Evolutionary conservation across 2,113 vertebrate species (phyloP).

Genomic region (Rhodinocichla rosea): DNA sequence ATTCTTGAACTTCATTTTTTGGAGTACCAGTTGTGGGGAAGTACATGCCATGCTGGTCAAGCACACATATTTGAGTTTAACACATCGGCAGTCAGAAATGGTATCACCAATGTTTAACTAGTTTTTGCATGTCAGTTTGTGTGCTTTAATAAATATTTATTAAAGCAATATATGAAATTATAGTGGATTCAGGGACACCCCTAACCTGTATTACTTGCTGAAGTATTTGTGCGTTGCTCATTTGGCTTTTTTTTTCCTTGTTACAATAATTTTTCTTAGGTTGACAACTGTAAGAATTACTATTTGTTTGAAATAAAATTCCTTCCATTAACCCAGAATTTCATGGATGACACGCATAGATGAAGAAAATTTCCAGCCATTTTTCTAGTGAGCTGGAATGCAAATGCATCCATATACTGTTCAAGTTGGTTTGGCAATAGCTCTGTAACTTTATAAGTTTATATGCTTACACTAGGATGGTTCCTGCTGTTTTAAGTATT

Average conservation of each 20-base stretch:
- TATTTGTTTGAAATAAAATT: slow-evolving; percentile 41
- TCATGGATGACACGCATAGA: slow-evolving; percentile 1
- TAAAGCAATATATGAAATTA: background rate
- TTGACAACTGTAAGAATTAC: too few species aligned
- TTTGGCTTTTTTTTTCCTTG: background rate
- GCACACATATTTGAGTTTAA: accelerated
- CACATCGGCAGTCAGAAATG: background rate
- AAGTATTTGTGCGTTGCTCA: background rate
- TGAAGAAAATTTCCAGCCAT: background rate
- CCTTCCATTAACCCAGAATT: slow-evolving; percentile 10
- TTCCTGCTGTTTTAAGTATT: slow-evolving; percentile 53
- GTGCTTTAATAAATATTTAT: background rate
- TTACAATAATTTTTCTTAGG: background rate
- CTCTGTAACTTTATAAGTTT: slow-evolving; percentile 39
- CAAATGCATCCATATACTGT: background rate
- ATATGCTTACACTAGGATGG: slow-evolving; percentile 20
- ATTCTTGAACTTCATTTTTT: background rate
- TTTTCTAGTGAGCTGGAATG: slow-evolving; percentile 12
- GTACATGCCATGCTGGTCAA: background rate
- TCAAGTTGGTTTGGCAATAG: slow-evolving; percentile 34
- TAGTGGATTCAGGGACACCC: background rate
- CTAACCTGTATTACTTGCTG: background rate
- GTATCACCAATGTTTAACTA: background rate
- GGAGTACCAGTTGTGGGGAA: background rate
- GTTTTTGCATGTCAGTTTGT: background rate